Evolutionary conservation across 35 echinoderm and acorn worm species (phyloP), one percentile per base, ranked within the genome.

Genomic region (Stichopus chloronotus): DNA sequence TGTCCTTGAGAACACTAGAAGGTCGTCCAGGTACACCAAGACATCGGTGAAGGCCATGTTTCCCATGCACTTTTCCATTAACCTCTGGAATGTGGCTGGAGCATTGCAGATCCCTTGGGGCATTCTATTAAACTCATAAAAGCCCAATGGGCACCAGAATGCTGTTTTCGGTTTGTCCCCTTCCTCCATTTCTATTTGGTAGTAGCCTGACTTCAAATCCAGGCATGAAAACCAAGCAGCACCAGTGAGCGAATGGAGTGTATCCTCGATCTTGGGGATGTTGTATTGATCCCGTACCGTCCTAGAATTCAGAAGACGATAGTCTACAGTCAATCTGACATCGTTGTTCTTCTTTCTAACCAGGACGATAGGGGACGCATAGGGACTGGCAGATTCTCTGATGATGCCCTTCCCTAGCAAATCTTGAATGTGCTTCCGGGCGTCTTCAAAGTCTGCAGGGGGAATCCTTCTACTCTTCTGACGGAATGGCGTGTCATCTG

Each of bases 261-360:
- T 92, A 8, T 96, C 93, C 69, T 96, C 93, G 6, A 93, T 90
- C 43, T 92, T 94, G 7, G 96, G 96, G 11, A 95, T 91, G 21
- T 61, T 91, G 54, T 95, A 97, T 54, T 84, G 81, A 84, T 84
- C 81, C 53, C 57, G 55, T 4, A 84, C 52, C 9, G 95, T 96
- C 53, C 88, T 20, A 7, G 78, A 55, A 63, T 96, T 96, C 8
- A 96, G 69, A 7, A 56, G 1, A 7, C 92, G 54, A 20, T 95
- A 92, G 72, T 95, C 94, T 5, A 95, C 91, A 81, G 82, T 92
- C 9, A 95, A 23, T 1, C 81, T 53, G 4, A 94, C 21, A 8
- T 91, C 87, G 1, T 57, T 57, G 80, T 94, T 57, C 4, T 86
- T 61, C 72, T 94, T 93, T 19, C 92, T 25, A 7, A 93, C 92